Base-by-base conservation (phyloP, 2,113 vertebrate species). In the Grallaria varia region DNA sequence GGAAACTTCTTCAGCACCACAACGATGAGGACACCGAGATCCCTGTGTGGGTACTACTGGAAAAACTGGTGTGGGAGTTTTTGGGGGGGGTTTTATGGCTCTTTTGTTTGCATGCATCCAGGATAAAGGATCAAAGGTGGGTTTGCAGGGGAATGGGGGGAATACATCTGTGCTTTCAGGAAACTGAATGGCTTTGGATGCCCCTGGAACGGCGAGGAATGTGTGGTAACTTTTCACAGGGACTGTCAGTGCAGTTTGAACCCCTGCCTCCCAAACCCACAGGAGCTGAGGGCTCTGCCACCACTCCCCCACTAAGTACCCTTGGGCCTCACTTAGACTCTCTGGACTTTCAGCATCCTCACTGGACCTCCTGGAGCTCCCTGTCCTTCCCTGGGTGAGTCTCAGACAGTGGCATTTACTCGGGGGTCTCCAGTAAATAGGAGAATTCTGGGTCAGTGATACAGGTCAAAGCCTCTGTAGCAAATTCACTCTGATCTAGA, bases 191-290 rank as follows among this genome's bases (percentile, higher is more conserved):
- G 64, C 56, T 39, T 8, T 8, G 58, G 75, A 23, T 44, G 68
- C 40, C 59, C 59, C 13, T 14, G 33, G 28, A 8, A 2, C 0
- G 10, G 2, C 14, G 53, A 10, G 84, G 55, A 39, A 2, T 21
- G 30, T 20, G 39, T 66, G 21, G 71, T 2, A 7, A 20, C 62
- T 7, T 22, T 10, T 10, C 45, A 8, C 31, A 13, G 63, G 0
- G 19, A 14, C 3, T 42, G 3, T 28, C 24, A 8, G 17, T 0
- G 11, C 14, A 1, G 13, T 6, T 8, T n/a, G 50, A 24, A 10
- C 91, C 39, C 20, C 0, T 37, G 52, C 8, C 21, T 7, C 21
- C 35, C 18, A 0, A 8, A 15, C 7, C 68, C 11, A 0, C 2
- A 10, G 62, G 39, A 60, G 52, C 2, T 11, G 8, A 11, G 72